Conservation (phyloP, 2,888 invertebrate species). For the Apodemia mormo region DNA sequence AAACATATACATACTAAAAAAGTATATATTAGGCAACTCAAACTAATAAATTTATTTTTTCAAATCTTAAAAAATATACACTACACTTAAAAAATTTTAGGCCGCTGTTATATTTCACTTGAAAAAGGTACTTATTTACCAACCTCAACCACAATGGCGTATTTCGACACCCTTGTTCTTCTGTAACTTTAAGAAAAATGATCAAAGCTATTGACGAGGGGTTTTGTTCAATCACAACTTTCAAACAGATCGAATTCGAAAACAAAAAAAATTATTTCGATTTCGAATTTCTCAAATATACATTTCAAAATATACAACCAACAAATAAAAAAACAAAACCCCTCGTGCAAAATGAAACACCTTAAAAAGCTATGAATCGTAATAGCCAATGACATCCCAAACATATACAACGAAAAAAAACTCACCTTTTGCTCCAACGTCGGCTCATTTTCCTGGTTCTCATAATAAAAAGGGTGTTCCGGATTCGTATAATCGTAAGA, state of each 20-base stretch:
- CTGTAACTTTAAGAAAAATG: conserved; percentile 48
- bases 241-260: background rate
- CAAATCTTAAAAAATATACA: too few relatives aligned
- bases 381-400: conserved; percentile 16
- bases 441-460: conserved; percentile 86
- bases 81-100: too few relatives aligned
- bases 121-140: conserved; percentile 39
- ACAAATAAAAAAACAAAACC: conserved; percentile 27
- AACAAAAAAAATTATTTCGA: background rate
- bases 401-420: conserved; percentile 13
- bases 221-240: conserved; percentile 36
- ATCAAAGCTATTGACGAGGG: conserved; percentile 42
- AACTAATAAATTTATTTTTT: too few relatives aligned
- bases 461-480: conserved; percentile 88
- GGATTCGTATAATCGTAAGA: conserved; percentile 92
- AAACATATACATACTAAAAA: too few relatives aligned
- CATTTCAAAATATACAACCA: background rate
- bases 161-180: conserved; percentile 39
- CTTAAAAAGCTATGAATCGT: conserved; percentile 29
- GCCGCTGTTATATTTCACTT: conserved; percentile 21
- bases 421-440: conserved; percentile 89
- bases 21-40: too few relatives aligned
- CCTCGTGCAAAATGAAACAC: conserved; percentile 19
- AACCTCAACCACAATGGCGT: conserved; percentile 42
- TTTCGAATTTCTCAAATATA: too few relatives aligned